phyloP scores from a whole-genome alignment of 2,113 vertebrate genomes.

The Callorhinus ursinus region DNA sequence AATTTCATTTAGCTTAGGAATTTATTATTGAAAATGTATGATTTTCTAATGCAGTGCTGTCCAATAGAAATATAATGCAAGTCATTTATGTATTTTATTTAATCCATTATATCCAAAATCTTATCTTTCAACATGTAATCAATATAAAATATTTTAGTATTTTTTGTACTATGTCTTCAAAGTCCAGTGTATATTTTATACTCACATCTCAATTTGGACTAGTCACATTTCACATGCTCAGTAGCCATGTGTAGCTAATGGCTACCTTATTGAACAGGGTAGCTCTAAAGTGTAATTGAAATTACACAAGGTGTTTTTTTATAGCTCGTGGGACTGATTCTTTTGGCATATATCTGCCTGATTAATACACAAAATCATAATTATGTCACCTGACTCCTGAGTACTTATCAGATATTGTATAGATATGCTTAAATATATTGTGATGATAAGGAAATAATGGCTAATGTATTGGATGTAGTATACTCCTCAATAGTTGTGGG shows the following conservation, averaged over 20 bases:
- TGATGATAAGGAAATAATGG: background rate
- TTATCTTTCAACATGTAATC: conserved; percentile 37
- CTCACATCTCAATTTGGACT: background rate
- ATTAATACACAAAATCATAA: conserved; percentile 32
- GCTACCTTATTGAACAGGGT: background rate
- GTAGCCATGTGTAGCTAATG: background rate
- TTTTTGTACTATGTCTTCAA: conserved; percentile 31
- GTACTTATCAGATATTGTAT: background rate
- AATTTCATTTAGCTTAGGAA: background rate
- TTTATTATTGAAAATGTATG: background rate
- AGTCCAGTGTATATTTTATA: background rate
- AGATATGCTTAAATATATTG: conserved; percentile 12
- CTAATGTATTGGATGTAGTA: background rate
- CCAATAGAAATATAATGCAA: background rate
- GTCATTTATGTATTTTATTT: background rate
- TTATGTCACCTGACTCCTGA: conserved; percentile 29
- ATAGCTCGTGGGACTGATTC: background rate
- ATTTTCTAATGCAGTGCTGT: background rate
- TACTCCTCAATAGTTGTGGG: background rate
- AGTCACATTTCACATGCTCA: background rate
- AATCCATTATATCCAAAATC: background rate
- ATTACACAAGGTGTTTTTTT: background rate
- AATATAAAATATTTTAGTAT: conserved; percentile 29
- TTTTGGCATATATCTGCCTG: background rate
- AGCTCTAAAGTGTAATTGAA: conserved; percentile 8